Conservation (phyloP, 2,888 invertebrate genomes). For the Tupiocoris notatus region DNA sequence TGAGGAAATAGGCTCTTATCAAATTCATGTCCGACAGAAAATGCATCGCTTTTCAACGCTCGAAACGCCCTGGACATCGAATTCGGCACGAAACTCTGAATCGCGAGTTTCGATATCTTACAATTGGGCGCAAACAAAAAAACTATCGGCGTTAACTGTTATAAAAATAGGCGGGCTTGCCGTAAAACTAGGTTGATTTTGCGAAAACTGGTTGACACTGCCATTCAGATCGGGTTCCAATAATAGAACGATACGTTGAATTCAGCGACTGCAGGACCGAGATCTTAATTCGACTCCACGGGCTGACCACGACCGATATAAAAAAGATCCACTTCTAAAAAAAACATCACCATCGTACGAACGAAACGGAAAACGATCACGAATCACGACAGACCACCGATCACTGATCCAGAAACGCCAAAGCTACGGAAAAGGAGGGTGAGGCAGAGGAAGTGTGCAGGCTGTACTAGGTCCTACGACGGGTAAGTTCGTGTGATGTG, state of each 20-base stretch:
- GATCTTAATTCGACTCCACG: not conserved
- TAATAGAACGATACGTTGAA: constrained; percentile 21
- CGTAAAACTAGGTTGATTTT: constrained; percentile 29
- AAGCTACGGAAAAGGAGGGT: not conserved
- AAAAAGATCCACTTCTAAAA: not conserved
- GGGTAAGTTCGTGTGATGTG: not conserved
- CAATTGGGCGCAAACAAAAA: not conserved
- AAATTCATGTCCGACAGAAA: constrained; percentile 21
- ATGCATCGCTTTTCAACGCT: constrained; percentile 13
- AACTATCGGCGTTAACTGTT: constrained; percentile 16
- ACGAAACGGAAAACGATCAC: too few relatives aligned
- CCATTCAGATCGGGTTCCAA: constrained; percentile 38
- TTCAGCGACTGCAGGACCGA: not conserved
- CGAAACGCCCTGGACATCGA: constrained; percentile 27
- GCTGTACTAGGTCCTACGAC: not conserved
- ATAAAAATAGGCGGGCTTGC: constrained; percentile 20
- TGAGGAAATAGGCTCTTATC: constrained; percentile 26
- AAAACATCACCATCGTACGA: too few relatives aligned
- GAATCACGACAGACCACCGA: too few relatives aligned
- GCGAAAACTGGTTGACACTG: constrained; percentile 33
- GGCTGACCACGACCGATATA: not conserved
- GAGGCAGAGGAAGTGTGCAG: not conserved
- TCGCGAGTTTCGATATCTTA: not conserved
- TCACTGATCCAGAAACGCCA: too few relatives aligned
- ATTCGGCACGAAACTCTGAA: not conserved